Evolutionary conservation across 2,113 vertebrate genomes (phyloP).

Genomic region (Pogonocichla stellata): DNA sequence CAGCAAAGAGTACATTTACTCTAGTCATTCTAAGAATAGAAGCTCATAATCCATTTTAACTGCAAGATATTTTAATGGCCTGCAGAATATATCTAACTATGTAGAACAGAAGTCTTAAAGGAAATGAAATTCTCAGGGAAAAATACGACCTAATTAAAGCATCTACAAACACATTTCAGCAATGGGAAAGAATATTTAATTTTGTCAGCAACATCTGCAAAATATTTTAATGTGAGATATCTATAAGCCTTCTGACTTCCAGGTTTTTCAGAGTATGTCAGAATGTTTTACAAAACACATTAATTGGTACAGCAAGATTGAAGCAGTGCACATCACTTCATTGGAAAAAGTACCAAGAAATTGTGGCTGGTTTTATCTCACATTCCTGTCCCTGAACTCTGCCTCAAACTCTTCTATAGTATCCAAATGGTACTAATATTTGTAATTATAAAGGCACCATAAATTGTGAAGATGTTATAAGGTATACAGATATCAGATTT

Average conservation of each 20-base stretch:
- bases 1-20: not conserved
- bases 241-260: not conserved
- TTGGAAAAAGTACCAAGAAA: not conserved
- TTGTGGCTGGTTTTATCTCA: not conserved
- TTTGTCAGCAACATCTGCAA: slow-evolving; percentile 11
- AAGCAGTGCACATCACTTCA: not conserved
- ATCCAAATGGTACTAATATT: not conserved
- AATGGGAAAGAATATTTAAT: slow-evolving; percentile 22
- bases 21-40: slow-evolving; percentile 1
- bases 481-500: not conserved
- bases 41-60: not conserved
- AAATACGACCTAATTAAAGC: slow-evolving; percentile 57
- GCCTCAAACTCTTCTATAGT: not conserved
- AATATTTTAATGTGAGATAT: not conserved
- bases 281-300: not conserved
- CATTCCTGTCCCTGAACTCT: not conserved
- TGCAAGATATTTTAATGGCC: slow-evolving; percentile 27
- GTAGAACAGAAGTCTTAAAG: not conserved
- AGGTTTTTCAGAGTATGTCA: not conserved
- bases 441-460: not conserved
- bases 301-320: not conserved
- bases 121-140: not conserved
- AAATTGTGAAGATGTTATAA: not conserved
- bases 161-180: slow-evolving; percentile 18
- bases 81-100: not conserved